Conservation (phyloP, 2,113 vertebrate genomes). For the Cervus canadensis region DNA sequence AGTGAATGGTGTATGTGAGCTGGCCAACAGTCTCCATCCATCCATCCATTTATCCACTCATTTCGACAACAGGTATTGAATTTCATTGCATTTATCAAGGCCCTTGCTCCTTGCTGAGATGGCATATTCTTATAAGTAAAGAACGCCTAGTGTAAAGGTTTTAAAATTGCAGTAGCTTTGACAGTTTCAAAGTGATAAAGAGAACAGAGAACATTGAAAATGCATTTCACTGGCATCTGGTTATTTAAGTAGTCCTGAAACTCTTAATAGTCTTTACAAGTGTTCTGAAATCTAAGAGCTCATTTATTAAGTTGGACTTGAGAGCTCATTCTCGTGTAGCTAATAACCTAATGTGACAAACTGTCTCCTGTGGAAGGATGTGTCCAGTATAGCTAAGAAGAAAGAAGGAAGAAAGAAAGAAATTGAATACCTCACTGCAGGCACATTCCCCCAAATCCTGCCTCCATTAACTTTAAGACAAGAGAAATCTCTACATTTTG, state of each 20-base stretch:
- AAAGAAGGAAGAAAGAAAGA: neutral
- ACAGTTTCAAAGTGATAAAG: constrained; percentile 34
- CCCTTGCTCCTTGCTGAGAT: neutral
- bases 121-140: constrained; percentile 20
- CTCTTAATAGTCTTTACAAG: constrained; percentile 1
- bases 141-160: constrained; percentile 14
- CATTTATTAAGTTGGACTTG: constrained; percentile 57
- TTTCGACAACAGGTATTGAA: neutral
- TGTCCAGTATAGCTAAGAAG: neutral
- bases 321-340: constrained; percentile 37
- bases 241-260: constrained; percentile 41
- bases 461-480: neutral
- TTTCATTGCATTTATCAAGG: neutral
- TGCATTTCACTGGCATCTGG: constrained; percentile 13
- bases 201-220: constrained; percentile 20
- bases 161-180: constrained; percentile 9
- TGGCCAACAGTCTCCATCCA: neutral
- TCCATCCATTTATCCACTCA: neutral
- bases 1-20: neutral
- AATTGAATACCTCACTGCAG: neutral
- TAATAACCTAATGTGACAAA: constrained; percentile 48
- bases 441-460: neutral
- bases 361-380: constrained; percentile 1
- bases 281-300: constrained; percentile 37
- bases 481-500: neutral